These are phyloP conservation scores for Holocentrus rufus DNA, from an alignment of 2,797 vertebrate genomes.

Conservation along the genomic window DNA sequence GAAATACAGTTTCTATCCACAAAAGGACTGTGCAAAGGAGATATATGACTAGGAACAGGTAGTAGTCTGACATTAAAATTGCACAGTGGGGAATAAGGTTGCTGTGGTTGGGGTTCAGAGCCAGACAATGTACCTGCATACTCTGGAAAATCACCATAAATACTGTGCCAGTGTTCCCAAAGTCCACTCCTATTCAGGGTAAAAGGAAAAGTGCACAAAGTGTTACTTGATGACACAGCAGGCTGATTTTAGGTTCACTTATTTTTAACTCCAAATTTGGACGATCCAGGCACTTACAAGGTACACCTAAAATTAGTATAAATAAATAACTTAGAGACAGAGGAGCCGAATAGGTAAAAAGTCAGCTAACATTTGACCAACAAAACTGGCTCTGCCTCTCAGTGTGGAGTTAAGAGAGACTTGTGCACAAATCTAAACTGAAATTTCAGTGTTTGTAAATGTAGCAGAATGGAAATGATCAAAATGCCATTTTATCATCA, in stretches of 20 bases:
- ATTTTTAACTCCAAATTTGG: background rate
- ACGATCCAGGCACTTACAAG: background rate
- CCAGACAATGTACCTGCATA: too few relatives aligned
- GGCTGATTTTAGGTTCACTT: background rate
- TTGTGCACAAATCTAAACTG: background rate
- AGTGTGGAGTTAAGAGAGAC: background rate
- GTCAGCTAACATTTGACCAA: background rate
- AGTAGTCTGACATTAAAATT: too few relatives aligned
- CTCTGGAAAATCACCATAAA: too few relatives aligned
- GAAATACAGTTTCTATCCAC: too few relatives aligned
- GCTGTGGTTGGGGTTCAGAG: too few relatives aligned
- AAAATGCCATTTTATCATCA: conserved; percentile 26
- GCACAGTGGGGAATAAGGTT: too few relatives aligned
- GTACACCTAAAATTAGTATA: background rate
- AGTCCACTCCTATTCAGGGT: too few relatives aligned
- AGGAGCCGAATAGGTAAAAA: background rate
- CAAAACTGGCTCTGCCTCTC: background rate
- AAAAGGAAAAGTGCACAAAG: too few relatives aligned
- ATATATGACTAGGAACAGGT: too few relatives aligned
- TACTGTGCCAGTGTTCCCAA: too few relatives aligned
- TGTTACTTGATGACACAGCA: too few relatives aligned
- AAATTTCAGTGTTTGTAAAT: conserved; percentile 2
- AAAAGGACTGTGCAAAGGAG: too few relatives aligned
- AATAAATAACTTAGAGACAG: background rate
- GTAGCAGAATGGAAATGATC: background rate